phyloP scores from a whole-genome alignment of 2,113 vertebrate genomes.

The Spheniscus mendiculus region DNA sequence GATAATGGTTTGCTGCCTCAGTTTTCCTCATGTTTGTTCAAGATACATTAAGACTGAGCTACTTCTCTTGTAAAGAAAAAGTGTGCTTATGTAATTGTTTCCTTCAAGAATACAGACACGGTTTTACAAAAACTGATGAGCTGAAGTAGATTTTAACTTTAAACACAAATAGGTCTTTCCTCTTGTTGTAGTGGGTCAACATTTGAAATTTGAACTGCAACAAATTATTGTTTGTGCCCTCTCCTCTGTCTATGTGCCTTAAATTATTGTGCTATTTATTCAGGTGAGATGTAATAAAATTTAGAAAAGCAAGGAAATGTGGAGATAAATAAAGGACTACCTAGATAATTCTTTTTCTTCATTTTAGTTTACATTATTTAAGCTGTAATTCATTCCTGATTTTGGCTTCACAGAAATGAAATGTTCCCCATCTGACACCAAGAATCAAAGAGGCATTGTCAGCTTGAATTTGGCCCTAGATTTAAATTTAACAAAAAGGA shows the following conservation, averaged over 20 bases:
- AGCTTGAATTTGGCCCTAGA: background rate
- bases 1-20: conserved; percentile 5
- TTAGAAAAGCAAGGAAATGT: background rate
- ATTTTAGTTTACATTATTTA: background rate
- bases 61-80: background rate
- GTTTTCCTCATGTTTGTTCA: conserved; percentile 22
- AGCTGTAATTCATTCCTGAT: background rate
- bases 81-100: background rate
- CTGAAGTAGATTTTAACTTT: conserved; percentile 1
- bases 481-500: background rate
- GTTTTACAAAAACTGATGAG: conserved; percentile 3
- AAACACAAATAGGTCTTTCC: background rate
- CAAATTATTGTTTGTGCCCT: background rate
- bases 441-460: background rate
- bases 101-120: background rate
- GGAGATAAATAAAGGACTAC: background rate
- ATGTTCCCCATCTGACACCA: background rate
- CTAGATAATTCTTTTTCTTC: background rate
- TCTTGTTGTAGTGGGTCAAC: background rate
- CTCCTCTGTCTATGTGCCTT: background rate
- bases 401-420: conserved; percentile 16
- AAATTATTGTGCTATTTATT: background rate
- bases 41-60: background rate
- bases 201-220: background rate
- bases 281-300: background rate